Conservation (phyloP, 2,888 invertebrate species). For the Phalera bucephala region DNA sequence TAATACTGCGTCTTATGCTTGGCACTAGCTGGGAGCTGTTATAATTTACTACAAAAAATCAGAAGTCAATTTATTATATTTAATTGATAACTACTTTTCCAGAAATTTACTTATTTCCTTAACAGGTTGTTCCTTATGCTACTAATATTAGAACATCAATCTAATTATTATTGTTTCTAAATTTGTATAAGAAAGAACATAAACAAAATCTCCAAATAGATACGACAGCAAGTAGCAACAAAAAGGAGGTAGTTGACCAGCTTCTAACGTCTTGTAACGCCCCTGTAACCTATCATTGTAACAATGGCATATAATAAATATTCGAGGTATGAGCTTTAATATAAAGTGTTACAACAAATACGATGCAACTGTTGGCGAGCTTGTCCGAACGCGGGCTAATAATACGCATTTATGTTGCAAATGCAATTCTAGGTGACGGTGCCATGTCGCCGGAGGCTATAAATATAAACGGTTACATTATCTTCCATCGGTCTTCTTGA, state of each 20-base stretch:
- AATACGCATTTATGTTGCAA: conserved; percentile 55
- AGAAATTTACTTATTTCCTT: no score
- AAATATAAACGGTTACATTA: conserved; percentile 50
- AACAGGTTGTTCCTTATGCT: no score
- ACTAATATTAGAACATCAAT: no score
- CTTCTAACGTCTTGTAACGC: conserved; percentile 12
- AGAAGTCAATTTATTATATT: no score
- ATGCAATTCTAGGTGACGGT: conserved; percentile 66
- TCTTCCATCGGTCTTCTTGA: conserved; percentile 41
- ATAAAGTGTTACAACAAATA: conserved; percentile 40
- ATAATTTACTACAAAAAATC: no score
- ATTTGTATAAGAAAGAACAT: no score
- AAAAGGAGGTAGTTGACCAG: conserved; percentile 5
- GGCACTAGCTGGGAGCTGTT: no score
- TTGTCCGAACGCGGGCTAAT: conserved; percentile 39
- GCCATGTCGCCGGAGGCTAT: conserved; percentile 41
- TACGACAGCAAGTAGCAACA: background rate
- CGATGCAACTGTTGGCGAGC: conserved; percentile 41
- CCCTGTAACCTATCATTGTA: conserved; percentile 32
- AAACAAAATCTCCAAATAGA: no score
- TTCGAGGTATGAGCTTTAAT: conserved; percentile 31
- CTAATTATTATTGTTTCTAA: no score
- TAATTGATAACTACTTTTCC: no score
- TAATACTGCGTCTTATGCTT: no score
- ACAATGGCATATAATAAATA: conserved; percentile 37